A percentile compares a stretch with the other conserved stretches of the same genome.
phyloP scores from a whole-genome alignment of 2,113 vertebrate species.

The Centropus unirufus region DNA sequence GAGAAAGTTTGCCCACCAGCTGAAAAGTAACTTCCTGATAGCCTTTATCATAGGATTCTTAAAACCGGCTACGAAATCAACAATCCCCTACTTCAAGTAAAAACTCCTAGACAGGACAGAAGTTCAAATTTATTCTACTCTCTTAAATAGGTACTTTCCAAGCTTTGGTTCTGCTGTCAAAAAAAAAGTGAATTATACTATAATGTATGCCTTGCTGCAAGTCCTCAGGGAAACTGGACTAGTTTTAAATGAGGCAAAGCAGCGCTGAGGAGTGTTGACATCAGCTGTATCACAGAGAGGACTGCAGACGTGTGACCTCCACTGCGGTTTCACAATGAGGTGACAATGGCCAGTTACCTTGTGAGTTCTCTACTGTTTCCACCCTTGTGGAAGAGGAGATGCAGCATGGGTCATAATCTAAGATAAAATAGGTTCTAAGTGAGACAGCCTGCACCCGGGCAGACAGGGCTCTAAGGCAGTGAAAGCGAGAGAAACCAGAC shows the following conservation, averaged over 20 bases:
- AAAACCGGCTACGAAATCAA: not conserved
- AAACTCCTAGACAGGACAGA: not conserved
- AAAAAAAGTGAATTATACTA: not conserved
- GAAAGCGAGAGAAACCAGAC: not conserved
- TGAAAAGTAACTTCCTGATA: not conserved
- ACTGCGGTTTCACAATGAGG: not conserved
- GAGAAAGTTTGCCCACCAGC: not conserved
- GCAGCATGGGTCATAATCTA: not conserved
- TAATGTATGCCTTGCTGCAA: not conserved
- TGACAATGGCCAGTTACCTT: not conserved
- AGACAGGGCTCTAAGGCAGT: not conserved
- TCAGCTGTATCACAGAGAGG: not conserved
- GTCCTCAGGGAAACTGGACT: not conserved
- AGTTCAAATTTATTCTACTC: not conserved
- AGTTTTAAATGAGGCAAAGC: slow-evolving; percentile 19
- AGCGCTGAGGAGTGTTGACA: not conserved
- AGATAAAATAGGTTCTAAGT: not conserved
- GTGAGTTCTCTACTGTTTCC: not conserved
- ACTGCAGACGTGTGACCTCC: not conserved
- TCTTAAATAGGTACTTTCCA: not conserved
- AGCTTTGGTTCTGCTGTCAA: not conserved
- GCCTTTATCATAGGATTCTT: not conserved
- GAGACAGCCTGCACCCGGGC: not conserved
- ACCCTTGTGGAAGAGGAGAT: not conserved
- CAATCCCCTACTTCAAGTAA: not conserved